A percentile compares a stretch with the other conserved stretches of the same genome.
These are phyloP conservation scores for Callipepla squamata DNA, from an alignment of 2,113 vertebrate species.

Conservation along the genomic window DNA sequence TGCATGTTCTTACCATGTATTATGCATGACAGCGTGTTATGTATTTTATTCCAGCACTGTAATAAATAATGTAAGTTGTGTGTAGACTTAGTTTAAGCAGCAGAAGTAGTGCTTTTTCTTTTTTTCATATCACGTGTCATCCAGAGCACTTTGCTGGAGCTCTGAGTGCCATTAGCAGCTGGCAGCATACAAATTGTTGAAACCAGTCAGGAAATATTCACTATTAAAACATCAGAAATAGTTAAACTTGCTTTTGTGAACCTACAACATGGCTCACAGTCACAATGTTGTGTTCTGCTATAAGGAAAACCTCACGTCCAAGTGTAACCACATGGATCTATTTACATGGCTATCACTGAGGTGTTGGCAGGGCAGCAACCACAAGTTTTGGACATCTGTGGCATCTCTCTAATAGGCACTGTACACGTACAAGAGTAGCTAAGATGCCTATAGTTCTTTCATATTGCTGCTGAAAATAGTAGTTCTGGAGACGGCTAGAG, in stretches of 20 bases:
- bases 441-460: not conserved
- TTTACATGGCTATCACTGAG: not conserved
- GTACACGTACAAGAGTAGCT: not conserved
- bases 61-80: conserved; percentile 19
- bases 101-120: not conserved
- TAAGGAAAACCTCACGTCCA: not conserved
- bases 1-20: conserved; percentile 52
- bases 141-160: not conserved
- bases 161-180: conserved; percentile 3
- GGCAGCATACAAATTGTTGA: not conserved
- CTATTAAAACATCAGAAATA: not conserved
- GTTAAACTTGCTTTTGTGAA: conserved; percentile 18
- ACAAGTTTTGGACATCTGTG: not conserved
- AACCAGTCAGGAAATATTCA: not conserved
- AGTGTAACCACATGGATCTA: not conserved
- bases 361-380: not conserved
- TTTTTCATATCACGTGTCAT: not conserved
- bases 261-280: not conserved
- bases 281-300: not conserved
- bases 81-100: conserved; percentile 14
- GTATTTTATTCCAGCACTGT: conserved; percentile 20
- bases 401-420: not conserved
- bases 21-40: conserved; percentile 51
- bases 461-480: not conserved
- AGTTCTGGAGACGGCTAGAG: not conserved